Evolutionary conservation across 2,113 vertebrate species (phyloP).

Genomic region (Bufo gargarizans): DNA sequence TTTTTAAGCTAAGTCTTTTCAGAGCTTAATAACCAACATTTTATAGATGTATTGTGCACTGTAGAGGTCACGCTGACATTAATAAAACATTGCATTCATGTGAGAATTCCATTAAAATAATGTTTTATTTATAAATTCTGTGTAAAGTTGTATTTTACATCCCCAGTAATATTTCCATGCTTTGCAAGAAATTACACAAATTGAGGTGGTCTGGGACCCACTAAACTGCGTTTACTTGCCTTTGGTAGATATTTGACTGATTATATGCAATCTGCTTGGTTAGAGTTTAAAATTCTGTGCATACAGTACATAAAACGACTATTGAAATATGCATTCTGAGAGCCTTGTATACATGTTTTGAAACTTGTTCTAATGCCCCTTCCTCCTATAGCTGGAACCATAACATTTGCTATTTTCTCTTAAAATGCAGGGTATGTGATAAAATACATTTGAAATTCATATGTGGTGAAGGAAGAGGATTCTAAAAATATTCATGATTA

Average conservation of each 20-base stretch:
- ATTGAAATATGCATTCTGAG: not conserved
- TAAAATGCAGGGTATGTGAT: not conserved
- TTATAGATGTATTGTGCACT: not conserved
- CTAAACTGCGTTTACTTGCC: not conserved
- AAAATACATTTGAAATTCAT: not conserved
- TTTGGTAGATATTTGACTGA: constrained; percentile 11
- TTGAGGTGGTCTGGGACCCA: constrained; percentile 20
- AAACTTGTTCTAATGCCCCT: not conserved
- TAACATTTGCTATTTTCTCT: not conserved
- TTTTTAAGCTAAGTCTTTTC: constrained; percentile 1
- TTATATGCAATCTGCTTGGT: not conserved
- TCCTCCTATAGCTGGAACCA: not conserved
- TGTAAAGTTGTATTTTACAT: constrained; percentile 22
- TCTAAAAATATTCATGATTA: not conserved
- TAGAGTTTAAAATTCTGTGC: not conserved
- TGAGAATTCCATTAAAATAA: constrained; percentile 25
- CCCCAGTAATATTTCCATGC: not conserved
- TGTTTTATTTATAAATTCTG: constrained; percentile 27
- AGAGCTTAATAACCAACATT: constrained; percentile 22
- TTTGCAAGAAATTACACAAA: constrained; percentile 17
- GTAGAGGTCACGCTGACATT: constrained; percentile 14
- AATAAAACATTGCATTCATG: constrained; percentile 40
- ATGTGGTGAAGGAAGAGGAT: not conserved
- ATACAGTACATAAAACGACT: not conserved
- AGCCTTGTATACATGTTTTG: not conserved